phyloP scores from a whole-genome alignment of 2,888 invertebrate species.

The Dolichomitus sp. region DNA sequence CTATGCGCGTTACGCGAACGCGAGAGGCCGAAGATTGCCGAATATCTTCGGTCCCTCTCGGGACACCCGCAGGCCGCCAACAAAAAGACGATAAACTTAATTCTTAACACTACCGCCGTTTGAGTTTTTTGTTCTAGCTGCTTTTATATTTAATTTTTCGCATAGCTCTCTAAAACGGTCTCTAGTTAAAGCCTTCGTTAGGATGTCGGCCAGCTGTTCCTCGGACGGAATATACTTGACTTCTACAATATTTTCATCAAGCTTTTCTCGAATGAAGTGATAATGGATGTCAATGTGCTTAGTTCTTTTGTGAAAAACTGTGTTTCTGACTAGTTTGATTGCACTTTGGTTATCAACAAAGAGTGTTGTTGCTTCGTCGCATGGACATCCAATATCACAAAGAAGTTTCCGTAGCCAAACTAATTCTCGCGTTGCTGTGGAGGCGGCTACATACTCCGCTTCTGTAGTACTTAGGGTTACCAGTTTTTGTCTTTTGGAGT shows the following conservation, averaged over 20 bases:
- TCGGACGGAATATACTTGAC: conserved; percentile 36
- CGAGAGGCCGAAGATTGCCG: too few species aligned
- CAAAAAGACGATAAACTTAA: neutral
- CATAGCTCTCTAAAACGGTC: conserved; percentile 16
- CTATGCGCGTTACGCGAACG: too few species aligned
- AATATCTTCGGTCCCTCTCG: too few species aligned
- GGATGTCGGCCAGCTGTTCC: conserved; percentile 23
- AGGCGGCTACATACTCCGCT: neutral
- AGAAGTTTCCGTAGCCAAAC: conserved; percentile 20
- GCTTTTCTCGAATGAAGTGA: conserved; percentile 37
- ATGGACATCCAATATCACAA: conserved; percentile 31
- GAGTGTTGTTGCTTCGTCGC: conserved; percentile 1
- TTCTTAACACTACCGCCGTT: conserved; percentile 7
- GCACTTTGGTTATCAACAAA: conserved; percentile 70
- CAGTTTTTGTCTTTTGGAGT: too few species aligned
- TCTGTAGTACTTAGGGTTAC: too few species aligned
- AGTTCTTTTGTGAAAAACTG: conserved; percentile 38
- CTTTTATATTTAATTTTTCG: neutral
- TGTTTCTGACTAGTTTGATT: conserved; percentile 75
- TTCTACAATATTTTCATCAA: neutral
- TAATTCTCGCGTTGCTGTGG: conserved; percentile 24
- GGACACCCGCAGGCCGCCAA: too few species aligned
- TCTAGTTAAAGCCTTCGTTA: conserved; percentile 43
- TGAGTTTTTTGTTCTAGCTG: neutral
- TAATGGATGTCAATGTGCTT: conserved; percentile 48